A percentile compares a stretch with the other conserved stretches of the same genome.
Conservation (phyloP, 30 jellyfish, hydroid and myxozoan genomes). For the Aurelia aurita region DNA sequence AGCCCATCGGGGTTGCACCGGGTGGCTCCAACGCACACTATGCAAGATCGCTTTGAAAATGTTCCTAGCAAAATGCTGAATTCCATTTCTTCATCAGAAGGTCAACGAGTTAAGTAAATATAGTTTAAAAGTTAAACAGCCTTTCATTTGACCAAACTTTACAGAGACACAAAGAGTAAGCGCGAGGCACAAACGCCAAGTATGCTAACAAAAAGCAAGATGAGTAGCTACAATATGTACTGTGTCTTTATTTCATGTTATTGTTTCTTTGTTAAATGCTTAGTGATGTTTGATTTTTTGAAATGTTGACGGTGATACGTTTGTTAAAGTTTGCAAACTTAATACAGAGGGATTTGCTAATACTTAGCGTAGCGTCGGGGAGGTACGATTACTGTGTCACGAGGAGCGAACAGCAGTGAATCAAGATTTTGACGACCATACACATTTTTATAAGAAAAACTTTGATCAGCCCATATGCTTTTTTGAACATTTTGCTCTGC, state of each 20-base stretch:
- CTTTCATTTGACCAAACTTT: slow-evolving; percentile 25
- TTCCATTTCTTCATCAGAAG: slow-evolving; percentile 2
- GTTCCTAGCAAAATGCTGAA: neutral
- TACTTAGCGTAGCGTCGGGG: too few relatives aligned
- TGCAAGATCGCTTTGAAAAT: too few relatives aligned
- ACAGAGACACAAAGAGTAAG: slow-evolving; percentile 37
- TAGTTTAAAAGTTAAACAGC: slow-evolving; percentile 10
- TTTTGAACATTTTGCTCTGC: too few relatives aligned
- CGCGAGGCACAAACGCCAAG: slow-evolving; percentile 2
- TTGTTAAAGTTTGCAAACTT: neutral
- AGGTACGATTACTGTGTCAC: too few relatives aligned
- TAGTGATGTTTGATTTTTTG: neutral
- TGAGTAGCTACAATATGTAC: too few relatives aligned
- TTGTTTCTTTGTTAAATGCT: slow-evolving; percentile 1
- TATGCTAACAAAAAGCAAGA: neutral
- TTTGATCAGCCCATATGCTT: too few relatives aligned
- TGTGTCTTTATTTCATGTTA: too few relatives aligned
- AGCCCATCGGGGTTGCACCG: too few relatives aligned
- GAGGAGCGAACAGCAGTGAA: too few relatives aligned
- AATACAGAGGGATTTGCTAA: slow-evolving; percentile 4
- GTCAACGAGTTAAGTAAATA: slow-evolving; percentile 15
- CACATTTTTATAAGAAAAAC: too few relatives aligned
- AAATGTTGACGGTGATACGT: slow-evolving; percentile 16
- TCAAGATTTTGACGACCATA: too few relatives aligned
- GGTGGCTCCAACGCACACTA: too few relatives aligned